Evolutionary conservation across 2,888 invertebrate genomes (phyloP).

Genomic region (Bimastos eiseni): DNA sequence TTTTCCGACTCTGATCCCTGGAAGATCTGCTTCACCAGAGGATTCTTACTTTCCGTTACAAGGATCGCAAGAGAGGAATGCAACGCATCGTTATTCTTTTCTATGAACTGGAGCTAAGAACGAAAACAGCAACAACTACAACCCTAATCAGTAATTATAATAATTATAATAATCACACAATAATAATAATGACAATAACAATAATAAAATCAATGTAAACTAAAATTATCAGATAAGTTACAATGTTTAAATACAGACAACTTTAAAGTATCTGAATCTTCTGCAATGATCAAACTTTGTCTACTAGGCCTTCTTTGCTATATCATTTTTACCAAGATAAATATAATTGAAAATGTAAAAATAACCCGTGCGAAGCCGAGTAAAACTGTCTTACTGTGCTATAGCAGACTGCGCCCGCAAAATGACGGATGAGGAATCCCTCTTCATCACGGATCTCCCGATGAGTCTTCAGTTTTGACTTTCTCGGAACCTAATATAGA

Average conservation of each 20-base stretch:
- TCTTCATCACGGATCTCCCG: conserved; percentile 93
- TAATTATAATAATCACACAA: not conserved
- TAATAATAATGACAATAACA: not conserved
- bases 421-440: conserved; percentile 91
- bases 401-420: conserved; percentile 96
- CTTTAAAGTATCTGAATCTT: too few species aligned
- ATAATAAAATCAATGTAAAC: not conserved
- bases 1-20: conserved; percentile 41
- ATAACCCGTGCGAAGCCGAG: too few species aligned
- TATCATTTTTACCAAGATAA: too few species aligned
- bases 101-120: conserved; percentile 81
- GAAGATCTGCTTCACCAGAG: conserved; percentile 71
- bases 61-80: conserved; percentile 91
- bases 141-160: not conserved
- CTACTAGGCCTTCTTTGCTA: too few species aligned
- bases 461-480: conserved; percentile 82
- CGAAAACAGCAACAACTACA: not conserved
- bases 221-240: not conserved
- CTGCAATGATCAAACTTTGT: too few species aligned
- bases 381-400: conserved; percentile 74
- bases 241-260: not conserved
- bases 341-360: too few species aligned
- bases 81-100: conserved; percentile 96
- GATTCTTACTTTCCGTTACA: conserved; percentile 84
- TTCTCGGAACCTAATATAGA: conserved; percentile 72